Conservation (phyloP, 2,113 vertebrate genomes). For the Anas platyrhynchos region DNA sequence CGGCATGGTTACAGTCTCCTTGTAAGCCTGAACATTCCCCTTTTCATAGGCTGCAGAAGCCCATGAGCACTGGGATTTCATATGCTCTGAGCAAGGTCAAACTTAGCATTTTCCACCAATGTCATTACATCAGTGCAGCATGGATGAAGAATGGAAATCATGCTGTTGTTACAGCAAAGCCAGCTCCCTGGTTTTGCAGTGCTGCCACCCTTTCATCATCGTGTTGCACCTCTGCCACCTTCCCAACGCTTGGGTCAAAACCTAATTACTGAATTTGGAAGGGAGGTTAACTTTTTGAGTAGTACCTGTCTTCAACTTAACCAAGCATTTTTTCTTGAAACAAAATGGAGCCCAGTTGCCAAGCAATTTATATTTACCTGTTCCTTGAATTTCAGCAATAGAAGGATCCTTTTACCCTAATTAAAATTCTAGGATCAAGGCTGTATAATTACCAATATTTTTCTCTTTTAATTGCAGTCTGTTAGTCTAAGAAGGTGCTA, state of each 20-base stretch:
- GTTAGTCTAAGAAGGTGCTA: not conserved
- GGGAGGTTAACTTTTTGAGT: not conserved
- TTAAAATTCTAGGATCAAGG: not conserved
- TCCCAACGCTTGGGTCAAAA: not conserved
- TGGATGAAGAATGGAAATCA: not conserved
- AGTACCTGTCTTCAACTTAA: not conserved
- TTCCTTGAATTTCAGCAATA: not conserved
- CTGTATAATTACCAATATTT: not conserved
- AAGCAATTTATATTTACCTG: not conserved
- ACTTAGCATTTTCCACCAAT: not conserved
- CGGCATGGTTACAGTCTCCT: not conserved
- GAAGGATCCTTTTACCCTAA: not conserved
- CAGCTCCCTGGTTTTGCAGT: not conserved
- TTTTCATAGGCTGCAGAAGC: not conserved
- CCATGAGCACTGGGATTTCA: not conserved
- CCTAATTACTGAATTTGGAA: not conserved
- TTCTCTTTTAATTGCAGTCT: not conserved
- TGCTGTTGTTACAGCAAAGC: not conserved
- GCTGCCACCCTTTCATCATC: not conserved
- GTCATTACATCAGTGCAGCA: not conserved
- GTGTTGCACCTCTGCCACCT: not conserved
- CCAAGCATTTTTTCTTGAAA: fast-evolving
- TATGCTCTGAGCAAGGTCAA: not conserved
- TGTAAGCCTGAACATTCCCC: not conserved
- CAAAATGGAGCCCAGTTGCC: not conserved